These are phyloP conservation scores for Triplophysa siluroides DNA, from an alignment of 2,113 vertebrate genomes.

Conservation along the genomic window DNA sequence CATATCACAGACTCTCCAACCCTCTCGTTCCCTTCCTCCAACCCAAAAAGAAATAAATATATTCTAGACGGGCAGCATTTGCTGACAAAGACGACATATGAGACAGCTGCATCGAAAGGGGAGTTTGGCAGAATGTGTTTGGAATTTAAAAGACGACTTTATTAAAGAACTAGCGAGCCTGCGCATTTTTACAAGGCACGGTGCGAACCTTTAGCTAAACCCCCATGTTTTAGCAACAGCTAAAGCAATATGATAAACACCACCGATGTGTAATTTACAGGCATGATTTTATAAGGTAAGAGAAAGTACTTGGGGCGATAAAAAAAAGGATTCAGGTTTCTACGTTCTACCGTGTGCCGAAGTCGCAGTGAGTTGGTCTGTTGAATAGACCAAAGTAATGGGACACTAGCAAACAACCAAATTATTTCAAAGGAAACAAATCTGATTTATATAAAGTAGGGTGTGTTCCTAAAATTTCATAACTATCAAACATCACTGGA, in stretches of 20 bases:
- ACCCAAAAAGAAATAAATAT: constrained; percentile 58
- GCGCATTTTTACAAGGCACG: constrained; percentile 6
- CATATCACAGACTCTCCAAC: constrained; percentile 34
- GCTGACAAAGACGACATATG: constrained; percentile 68
- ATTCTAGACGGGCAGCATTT: constrained; percentile 40
- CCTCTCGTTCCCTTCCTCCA: constrained; percentile 55
- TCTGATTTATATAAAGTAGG: neutral
- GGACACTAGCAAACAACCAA: neutral
- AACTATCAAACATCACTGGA: too few relatives aligned
- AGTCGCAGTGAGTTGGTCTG: neutral
- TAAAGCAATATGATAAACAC: too few relatives aligned
- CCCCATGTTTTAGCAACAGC: too few relatives aligned
- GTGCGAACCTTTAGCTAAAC: too few relatives aligned
- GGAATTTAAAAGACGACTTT: constrained; percentile 20
- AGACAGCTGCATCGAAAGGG: constrained; percentile 66
- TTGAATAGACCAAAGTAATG: neutral
- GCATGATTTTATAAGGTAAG: too few relatives aligned
- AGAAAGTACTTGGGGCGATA: constrained; percentile 44
- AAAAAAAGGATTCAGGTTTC: constrained; percentile 43
- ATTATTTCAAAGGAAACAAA: neutral
- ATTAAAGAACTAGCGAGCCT: constrained; percentile 11
- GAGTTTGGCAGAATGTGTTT: constrained; percentile 52
- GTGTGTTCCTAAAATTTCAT: too few relatives aligned
- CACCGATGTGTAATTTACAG: too few relatives aligned
- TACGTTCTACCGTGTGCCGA: constrained; percentile 15